Base-by-base conservation (phyloP, 1,140 invertebrate species). In the Dryas iulia region DNA sequence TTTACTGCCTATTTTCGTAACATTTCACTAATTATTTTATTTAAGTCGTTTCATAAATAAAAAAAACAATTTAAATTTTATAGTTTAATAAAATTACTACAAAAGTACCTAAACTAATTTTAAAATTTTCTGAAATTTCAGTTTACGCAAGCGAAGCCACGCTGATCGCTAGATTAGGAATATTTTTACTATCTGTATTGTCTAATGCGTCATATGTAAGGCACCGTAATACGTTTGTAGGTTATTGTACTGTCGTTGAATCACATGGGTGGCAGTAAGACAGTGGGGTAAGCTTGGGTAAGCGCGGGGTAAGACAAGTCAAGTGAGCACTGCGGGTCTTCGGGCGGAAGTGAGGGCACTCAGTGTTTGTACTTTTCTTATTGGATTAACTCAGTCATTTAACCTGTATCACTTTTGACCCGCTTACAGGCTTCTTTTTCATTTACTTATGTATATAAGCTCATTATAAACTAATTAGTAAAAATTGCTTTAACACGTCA, bases 301-400 rank as follows among this genome's bases (percentile, higher is more conserved):
- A 63, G 60, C 47, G 14, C 28, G 60, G 84, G 86, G 82, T 86
- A 84, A 87, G 81, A 84, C 78, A 84, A 87, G 82, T 86, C 74
- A 83, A 85, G 82, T 84, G 79, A 82, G 73, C 75, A 76, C 84
- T 90, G 87, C 84, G 78, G 84, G 89, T 87, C 89, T 91, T 91
- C 89, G 58, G 70, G 68, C 82, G 89, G 86, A 89, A 91, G 83
- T 88, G 83, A 81, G 83, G 83, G 81, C 82, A 88, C 74, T 83
- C 85, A 77, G 74, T 89, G 84, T 91, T 91, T 91, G 86, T 91
- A 88, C 79, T 85, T 90, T 82, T 91, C 86, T 91, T 88, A 91
- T 82, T 83, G 86, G 89, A 89, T 91, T 90, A 91, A 76, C 76
- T 82, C 77, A 83, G 84, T 83, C 86, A 79, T 88, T 91, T 91